phyloP scores from a whole-genome alignment of 2,797 vertebrate species.

The Sebastes taczanowskii region DNA sequence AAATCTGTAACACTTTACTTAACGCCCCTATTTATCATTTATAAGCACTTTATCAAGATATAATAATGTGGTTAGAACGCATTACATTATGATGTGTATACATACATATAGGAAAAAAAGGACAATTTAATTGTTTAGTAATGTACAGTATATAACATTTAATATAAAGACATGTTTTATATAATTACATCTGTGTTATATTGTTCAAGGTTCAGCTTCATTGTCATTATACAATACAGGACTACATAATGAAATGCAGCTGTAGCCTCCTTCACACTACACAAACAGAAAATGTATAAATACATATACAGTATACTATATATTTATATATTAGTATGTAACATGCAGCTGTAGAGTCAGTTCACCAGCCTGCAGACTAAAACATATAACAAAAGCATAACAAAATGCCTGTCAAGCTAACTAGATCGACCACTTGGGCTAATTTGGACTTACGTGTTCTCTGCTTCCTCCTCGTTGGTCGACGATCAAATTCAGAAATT shows the following conservation, averaged over 20 bases:
- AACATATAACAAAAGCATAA: too few relatives aligned
- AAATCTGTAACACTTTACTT: background rate
- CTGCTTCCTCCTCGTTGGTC: background rate
- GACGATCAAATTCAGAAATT: background rate
- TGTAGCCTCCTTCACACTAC: too few relatives aligned
- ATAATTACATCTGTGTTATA: too few relatives aligned
- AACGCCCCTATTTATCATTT: background rate
- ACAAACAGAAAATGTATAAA: too few relatives aligned
- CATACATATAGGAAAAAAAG: too few relatives aligned
- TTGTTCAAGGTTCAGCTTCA: background rate
- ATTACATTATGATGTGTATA: too few relatives aligned
- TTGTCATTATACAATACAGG: background rate
- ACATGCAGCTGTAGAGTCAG: too few relatives aligned
- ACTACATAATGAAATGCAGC: too few relatives aligned
- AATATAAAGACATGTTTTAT: background rate
- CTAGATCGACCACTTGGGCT: too few relatives aligned
- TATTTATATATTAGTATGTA: too few relatives aligned
- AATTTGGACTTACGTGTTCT: background rate
- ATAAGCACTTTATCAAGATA: background rate
- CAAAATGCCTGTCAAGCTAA: background rate
- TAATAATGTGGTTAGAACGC: fast-evolving
- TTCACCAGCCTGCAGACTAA: too few relatives aligned
- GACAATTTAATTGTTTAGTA: background rate
- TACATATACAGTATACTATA: too few relatives aligned
- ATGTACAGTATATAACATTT: background rate